Evolutionary conservation across 2,797 vertebrate genomes (phyloP), one percentile per base, ranked within the genome.

Genomic region (Benthosema pterotum): DNA sequence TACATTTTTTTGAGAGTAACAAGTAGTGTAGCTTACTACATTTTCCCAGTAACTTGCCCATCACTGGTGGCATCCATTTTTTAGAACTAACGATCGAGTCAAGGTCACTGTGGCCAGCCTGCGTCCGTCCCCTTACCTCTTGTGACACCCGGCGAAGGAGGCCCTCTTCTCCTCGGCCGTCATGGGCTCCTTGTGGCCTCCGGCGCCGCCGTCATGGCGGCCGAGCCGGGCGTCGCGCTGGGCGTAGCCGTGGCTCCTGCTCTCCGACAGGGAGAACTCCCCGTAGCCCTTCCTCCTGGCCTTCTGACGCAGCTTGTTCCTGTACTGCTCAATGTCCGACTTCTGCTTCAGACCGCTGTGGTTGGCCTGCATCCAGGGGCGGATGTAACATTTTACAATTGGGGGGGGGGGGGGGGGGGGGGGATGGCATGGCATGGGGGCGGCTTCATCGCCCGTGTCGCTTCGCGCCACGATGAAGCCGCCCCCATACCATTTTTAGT

Each of bases 321-420:
- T 93, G 83, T 99, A 99, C 77, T 98, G 97, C 72, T 99, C 97
- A 1, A 99, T 99, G 79, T 99, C 97, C 0, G 97, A 98, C 84
- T 99, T 99, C 91, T 98, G 97, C 83, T 99, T 99, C 79, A 99
- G 86, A 38, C 96, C 97, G 67, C 48, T n/a, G 0, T 96, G 95
- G 87, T 95, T 98, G 42, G 92, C 93, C 97, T 99, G 83, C 38
- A 47, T 12, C 65, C 5, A 38, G 2, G 16, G n/a, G n/a, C n/a
- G n/a, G n/a, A n/a, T n/a, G n/a, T n/a, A n/a, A n/a, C n/a, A n/a
- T n/a, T n/a, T n/a, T n/a, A n/a, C n/a, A n/a, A n/a, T n/a, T n/a
- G n/a, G n/a, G n/a, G n/a, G n/a, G n/a, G n/a, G n/a, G n/a, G n/a
- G n/a, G n/a, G n/a, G n/a, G n/a, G n/a, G n/a, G n/a, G n/a, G n/a